Evolutionary conservation across 2,797 vertebrate species (phyloP).

Genomic region (Alcedo atthis): DNA sequence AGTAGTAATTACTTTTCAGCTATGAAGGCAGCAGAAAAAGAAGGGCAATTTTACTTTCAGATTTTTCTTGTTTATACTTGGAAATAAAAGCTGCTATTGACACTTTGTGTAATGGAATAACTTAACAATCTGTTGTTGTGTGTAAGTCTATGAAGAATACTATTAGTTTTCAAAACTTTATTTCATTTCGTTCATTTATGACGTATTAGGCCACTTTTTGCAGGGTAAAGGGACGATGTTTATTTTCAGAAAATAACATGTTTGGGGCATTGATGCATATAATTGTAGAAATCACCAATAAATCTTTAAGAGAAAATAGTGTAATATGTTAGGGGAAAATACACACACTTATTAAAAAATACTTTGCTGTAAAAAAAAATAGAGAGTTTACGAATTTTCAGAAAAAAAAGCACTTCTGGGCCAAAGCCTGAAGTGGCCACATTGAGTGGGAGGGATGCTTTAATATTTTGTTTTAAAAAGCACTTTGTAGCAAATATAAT

Average conservation of each 20-base stretch:
- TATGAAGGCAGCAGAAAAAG: neutral
- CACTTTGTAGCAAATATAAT: neutral
- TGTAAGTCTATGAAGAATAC: neutral
- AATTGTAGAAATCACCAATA: neutral
- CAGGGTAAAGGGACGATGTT: neutral
- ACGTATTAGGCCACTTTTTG: neutral
- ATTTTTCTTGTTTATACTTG: neutral
- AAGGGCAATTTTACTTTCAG: neutral
- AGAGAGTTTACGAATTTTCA: neutral
- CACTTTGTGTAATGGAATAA: neutral
- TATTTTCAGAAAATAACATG: neutral
- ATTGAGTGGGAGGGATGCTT: neutral
- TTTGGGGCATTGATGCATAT: neutral
- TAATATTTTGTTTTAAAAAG: neutral
- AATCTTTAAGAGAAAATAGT: neutral
- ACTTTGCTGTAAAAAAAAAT: neutral
- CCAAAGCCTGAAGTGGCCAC: neutral
- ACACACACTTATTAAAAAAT: neutral
- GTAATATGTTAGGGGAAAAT: neutral
- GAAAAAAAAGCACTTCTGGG: neutral
- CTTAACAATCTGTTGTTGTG: neutral
- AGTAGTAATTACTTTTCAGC: constrained; percentile 17
- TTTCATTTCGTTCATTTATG: neutral
- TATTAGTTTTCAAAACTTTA: neutral
- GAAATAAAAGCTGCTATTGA: neutral